Evolutionary conservation across 1,140 invertebrate genomes (phyloP).

Genomic region (Platyscapa corneri): DNA sequence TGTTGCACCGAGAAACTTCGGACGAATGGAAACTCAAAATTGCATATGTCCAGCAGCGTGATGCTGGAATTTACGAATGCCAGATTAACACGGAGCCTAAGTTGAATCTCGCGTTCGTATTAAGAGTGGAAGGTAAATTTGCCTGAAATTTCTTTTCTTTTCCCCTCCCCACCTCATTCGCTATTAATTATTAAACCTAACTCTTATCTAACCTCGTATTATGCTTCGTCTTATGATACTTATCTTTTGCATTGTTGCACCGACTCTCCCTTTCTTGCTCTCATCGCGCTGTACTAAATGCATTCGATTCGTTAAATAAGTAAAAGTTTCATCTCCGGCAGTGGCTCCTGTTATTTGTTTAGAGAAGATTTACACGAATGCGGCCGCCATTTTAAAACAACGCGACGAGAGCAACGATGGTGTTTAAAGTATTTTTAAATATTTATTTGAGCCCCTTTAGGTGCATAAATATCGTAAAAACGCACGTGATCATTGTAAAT

Average conservation of each 20-base stretch:
- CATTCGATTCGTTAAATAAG: neutral
- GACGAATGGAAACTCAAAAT: conserved; percentile 95
- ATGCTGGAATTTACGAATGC: conserved; percentile 92
- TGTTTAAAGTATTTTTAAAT: neutral
- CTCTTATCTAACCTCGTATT: neutral
- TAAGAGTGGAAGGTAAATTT: conserved; percentile 85
- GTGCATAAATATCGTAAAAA: neutral
- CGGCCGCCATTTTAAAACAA: neutral
- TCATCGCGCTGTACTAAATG: neutral
- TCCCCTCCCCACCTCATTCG: neutral
- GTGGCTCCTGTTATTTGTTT: no score
- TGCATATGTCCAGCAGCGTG: conserved; percentile 87
- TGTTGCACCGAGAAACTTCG: conserved; percentile 87
- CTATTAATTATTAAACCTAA: neutral
- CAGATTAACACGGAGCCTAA: conserved; percentile 90
- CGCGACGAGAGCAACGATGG: neutral
- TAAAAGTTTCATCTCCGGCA: no score
- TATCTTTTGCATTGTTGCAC: neutral
- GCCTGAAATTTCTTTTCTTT: neutral
- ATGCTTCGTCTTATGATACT: neutral
- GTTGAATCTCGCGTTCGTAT: conserved; percentile 85
- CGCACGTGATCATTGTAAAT: neutral
- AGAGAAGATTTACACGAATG: no score
- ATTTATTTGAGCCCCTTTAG: neutral
- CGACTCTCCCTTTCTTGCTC: neutral